phyloP scores from a whole-genome alignment of 2,888 invertebrate species.

The Erebia ligea region DNA sequence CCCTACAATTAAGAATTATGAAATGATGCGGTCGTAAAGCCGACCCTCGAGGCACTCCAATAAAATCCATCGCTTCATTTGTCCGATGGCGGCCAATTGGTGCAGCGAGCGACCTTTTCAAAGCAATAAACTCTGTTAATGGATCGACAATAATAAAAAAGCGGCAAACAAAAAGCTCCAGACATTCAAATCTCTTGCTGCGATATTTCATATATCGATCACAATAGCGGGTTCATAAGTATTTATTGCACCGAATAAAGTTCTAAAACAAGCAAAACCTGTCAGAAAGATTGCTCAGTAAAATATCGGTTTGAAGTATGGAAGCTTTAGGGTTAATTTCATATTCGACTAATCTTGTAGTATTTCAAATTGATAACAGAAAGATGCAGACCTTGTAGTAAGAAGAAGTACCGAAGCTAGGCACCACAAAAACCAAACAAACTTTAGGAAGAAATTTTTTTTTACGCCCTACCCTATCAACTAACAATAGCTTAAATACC shows the following conservation, averaged over 20 bases:
- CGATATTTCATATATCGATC: conserved; percentile 56
- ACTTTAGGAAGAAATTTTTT: background rate
- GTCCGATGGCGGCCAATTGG: conserved; percentile 66
- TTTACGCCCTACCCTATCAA: too few species aligned
- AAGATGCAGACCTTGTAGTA: background rate
- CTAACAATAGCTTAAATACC: too few species aligned
- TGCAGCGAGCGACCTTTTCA: conserved; percentile 62
- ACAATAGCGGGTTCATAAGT: conserved; percentile 46
- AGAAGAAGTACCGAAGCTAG: too few species aligned
- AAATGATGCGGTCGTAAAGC: conserved; percentile 60
- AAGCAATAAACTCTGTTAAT: conserved; percentile 72
- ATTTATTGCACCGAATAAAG: conserved; percentile 48
- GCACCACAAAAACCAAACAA: too few species aligned
- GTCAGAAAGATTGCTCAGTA: conserved; percentile 5
- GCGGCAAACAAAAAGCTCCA: conserved; percentile 60
- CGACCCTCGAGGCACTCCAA: conserved; percentile 54
- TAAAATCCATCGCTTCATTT: conserved; percentile 64
- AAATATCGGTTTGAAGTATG: background rate
- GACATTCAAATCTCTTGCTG: conserved; percentile 61
- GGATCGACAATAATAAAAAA: conserved; percentile 72
- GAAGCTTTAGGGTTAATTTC: background rate
- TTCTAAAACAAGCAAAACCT: conserved; percentile 24
- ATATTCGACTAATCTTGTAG: background rate
- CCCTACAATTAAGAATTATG: conserved; percentile 53
- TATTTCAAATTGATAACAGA: too few species aligned